Base-by-base conservation (phyloP, 1,140 invertebrate genomes). In the Pseudomyrmex pallidus region DNA sequence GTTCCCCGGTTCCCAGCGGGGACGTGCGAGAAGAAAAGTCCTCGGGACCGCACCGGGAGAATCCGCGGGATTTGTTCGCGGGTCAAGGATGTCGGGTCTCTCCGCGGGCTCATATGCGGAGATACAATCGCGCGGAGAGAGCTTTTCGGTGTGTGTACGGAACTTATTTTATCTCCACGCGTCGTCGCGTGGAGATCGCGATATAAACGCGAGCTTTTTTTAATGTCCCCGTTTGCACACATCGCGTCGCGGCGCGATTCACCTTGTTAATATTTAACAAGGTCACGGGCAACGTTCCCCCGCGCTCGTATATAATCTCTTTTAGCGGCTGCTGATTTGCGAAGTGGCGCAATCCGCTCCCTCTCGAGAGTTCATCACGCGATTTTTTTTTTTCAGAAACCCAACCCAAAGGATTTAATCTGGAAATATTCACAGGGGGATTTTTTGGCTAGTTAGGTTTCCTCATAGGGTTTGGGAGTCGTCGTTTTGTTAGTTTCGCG, bases 11-110 rank as follows among this genome's bases (percentile, higher is more conserved):
- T n/a, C n/a, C n/a, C n/a, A n/a, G n/a, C n/a, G n/a, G n/a, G n/a
- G n/a, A n/a, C n/a, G n/a, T n/a, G n/a, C n/a, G 57, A 61, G 17
- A 2, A 44, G 48, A 17, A 66, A 50, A 67, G 74, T 57, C 63
- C 67, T 68, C 56, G 50, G 25, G 74, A 3, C 25, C 25, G 50
- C 12, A 52, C 7, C 35, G 54, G 20, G 50, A 9, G 50, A 46
- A 35, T n/a, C 67, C n/a, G 67, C 25, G 50, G 73, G 67, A 82
- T 72, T 82, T 74, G 54, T 74, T 61, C 77, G 77, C 54, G 68
- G 66, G 77, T 82, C 77, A 73, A 82, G 66, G 77, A 82, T 72
- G 57, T 62, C 66, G 57, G 54, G 77, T 82, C 56, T 15, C 67
- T 15, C 73, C 25, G 22, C 57, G 68, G 10, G 20, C 64, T n/a